Base-by-base conservation (phyloP, 2,888 invertebrate genomes). In the Ophion ventricosus region DNA sequence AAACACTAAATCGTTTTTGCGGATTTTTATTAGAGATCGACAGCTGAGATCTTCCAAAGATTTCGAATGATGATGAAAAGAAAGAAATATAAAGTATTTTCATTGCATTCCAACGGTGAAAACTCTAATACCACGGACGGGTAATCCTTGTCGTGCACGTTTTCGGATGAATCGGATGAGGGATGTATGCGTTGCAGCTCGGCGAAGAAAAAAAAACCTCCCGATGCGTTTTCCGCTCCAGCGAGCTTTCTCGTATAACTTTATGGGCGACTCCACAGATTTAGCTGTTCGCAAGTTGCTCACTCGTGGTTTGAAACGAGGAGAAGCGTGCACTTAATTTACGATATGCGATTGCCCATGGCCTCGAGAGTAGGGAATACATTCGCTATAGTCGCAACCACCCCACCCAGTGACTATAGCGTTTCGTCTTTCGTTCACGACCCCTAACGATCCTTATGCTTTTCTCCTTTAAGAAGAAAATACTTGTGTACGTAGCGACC, bases 321-420 rank as follows among this genome's bases (percentile, higher is more conserved):
- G 56, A 61, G 49, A 75, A 79, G 78, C 86, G 82, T 83, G 54
- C 59, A 84, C 83, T 88, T 87, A 88, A 88, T 89, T 89, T 88
- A 88, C 86, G 86, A 88, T 81, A 57, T 20, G 84, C 78, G 67
- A 83, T 69, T 69, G 63, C 29, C 77, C 43, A 59, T 20, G 20
- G n/a, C 49, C 70, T 56, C 76, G 54, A 54, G 59, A 59, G 40
- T 43, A 67, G 63, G 40, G 78, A 82, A 74, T 57, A 69, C 54
- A 49, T 49, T 49, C 17, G 49, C 49, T 14, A 17, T 49, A 49
- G 43, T 10, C 17, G 4, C 49, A 10, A 2, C 14, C 3, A 17
- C 49, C 14, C 43, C 67, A 20, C 23, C 57, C 57, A 57, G 64
- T 64, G 54, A 49, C 54, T 20, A 66, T 75, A 70, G 25, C 64